Conservation (phyloP, 2,113 vertebrate species). For the Platysternon megacephalum region DNA sequence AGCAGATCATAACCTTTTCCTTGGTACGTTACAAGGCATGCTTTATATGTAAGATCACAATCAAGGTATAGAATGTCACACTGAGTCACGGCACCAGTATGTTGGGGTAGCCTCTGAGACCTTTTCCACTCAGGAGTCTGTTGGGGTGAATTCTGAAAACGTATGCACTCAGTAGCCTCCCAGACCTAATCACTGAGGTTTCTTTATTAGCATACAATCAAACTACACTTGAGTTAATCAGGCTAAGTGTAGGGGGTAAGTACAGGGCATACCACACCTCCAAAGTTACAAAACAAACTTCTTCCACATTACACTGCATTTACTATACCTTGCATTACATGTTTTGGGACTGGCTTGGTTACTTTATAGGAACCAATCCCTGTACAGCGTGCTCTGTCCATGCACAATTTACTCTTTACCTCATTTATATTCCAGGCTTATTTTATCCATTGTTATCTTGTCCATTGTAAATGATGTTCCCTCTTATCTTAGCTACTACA, state of each 20-base stretch:
- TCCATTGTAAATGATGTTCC: background rate
- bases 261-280: background rate
- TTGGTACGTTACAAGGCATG: too few relatives aligned
- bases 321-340: background rate
- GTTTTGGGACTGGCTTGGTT: background rate
- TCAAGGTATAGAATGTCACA: too few relatives aligned
- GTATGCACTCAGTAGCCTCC: background rate
- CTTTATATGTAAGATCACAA: too few relatives aligned
- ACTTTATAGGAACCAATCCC: background rate
- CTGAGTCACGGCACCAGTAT: background rate
- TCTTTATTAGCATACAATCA: background rate
- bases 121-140: background rate
- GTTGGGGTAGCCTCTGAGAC: background rate
- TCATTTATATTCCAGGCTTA: background rate
- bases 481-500: background rate
- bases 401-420: background rate
- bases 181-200: background rate
- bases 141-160: background rate
- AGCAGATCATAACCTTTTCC: too few relatives aligned
- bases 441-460: background rate
- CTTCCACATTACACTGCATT: background rate
- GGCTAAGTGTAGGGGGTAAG: background rate
- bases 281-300: background rate
- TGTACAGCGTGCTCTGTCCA: background rate
- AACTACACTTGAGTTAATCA: background rate